Evolutionary conservation across 1,140 invertebrate species (phyloP).

Genomic region (Ceratitis capitata): DNA sequence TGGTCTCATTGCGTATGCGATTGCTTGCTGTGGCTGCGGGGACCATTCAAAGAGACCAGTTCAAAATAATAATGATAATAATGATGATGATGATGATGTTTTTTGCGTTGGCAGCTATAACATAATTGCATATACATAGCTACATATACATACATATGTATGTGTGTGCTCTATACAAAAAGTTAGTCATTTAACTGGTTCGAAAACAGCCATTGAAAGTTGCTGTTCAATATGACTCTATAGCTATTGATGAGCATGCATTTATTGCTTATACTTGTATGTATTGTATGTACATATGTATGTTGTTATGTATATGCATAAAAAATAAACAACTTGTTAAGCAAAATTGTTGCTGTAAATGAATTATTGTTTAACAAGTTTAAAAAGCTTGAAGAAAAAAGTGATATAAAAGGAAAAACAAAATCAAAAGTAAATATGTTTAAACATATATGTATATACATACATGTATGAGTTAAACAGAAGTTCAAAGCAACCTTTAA

Average conservation of each 20-base stretch:
- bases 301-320: neutral
- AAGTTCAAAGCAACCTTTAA: neutral
- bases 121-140: too few species aligned
- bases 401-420: neutral
- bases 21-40: neutral
- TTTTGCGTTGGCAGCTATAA: neutral
- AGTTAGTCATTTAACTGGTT: neutral
- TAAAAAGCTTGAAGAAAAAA: neutral
- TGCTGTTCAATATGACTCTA: neutral
- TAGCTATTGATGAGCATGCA: neutral
- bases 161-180: neutral
- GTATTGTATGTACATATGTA: neutral
- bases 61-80: too few species aligned
- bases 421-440: neutral
- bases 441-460: neutral
- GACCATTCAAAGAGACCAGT: neutral
- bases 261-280: neutral
- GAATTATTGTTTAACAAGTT: neutral
- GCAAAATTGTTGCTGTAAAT: neutral
- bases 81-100: neutral
- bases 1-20: neutral
- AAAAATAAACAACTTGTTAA: constrained; percentile 2
- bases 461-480: neutral
- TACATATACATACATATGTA: neutral
- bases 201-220: neutral